Conservation (phyloP, 2,888 invertebrate genomes). For the Phaonia tiefii region DNA sequence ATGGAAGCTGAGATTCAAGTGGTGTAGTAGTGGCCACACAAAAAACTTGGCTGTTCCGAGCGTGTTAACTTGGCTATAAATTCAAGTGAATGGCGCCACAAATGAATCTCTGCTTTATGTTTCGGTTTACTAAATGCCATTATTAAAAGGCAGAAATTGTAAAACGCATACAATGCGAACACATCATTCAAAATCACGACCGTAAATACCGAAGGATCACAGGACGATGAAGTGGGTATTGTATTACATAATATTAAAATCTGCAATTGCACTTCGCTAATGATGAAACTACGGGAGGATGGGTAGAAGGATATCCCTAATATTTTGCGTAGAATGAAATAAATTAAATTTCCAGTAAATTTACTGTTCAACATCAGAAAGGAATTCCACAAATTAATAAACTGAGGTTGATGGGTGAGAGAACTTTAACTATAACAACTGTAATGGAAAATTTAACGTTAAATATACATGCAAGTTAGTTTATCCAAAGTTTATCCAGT, state of each 20-base stretch:
- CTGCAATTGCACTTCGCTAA: constrained; percentile 21
- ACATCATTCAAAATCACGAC: background rate
- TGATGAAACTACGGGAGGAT: background rate
- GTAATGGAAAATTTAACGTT: too few relatives aligned
- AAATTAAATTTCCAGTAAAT: constrained; percentile 29
- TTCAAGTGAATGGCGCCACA: constrained; percentile 49
- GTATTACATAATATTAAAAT: constrained; percentile 25
- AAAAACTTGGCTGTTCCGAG: constrained; percentile 10
- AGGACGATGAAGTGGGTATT: background rate
- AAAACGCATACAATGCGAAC: background rate
- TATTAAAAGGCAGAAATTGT: constrained; percentile 21
- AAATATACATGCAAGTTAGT: too few relatives aligned
- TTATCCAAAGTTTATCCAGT: too few relatives aligned
- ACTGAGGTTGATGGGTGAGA: too few relatives aligned
- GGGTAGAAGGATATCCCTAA: background rate
- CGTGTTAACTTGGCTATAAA: constrained; percentile 35
- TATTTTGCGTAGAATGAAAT: background rate
- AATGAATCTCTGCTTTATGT: constrained; percentile 40
- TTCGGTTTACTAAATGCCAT: constrained; percentile 34
- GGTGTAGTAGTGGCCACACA: background rate
- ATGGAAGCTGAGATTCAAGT: background rate
- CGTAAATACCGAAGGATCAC: too few relatives aligned
- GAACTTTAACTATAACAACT: too few relatives aligned
- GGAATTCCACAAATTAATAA: too few relatives aligned
- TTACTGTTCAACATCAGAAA: too few relatives aligned